phyloP scores from a whole-genome alignment of 1,140 invertebrate genomes.

The Yoshiicerus persimilis region DNA sequence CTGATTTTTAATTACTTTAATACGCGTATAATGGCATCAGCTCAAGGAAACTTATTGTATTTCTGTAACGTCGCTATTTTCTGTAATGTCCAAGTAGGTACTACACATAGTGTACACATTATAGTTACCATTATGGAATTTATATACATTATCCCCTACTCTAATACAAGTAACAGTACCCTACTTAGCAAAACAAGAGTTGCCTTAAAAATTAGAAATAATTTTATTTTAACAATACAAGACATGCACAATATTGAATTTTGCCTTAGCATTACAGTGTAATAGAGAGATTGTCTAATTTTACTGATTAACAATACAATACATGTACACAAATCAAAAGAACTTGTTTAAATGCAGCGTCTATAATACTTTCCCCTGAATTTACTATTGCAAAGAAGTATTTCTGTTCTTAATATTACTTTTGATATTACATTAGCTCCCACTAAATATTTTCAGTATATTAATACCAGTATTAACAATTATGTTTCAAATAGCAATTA shows the following conservation, averaged over 20 bases:
- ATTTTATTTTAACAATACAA: too few species aligned
- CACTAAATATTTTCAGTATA: too few species aligned
- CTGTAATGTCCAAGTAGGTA: not conserved
- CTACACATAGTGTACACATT: not conserved
- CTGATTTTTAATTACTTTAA: too few species aligned
- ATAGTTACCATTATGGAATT: not conserved
- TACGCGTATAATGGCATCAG: too few species aligned
- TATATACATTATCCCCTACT: not conserved
- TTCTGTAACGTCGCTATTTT: not conserved
- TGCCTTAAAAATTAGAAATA: too few species aligned
- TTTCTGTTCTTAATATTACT: not conserved
- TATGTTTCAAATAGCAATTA: too few species aligned
- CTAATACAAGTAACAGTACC: not conserved
- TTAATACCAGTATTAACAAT: too few species aligned
- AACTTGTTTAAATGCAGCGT: not conserved
- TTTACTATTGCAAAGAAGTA: not conserved
- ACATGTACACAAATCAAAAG: not conserved
- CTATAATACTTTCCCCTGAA: not conserved
- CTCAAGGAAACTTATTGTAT: too few species aligned
- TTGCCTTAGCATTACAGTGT: not conserved
- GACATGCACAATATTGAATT: not conserved
- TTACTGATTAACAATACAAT: not conserved
- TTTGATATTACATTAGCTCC: not conserved
- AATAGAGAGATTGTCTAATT: not conserved
- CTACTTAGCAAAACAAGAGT: not conserved